Evolutionary conservation across 2,797 vertebrate species (phyloP).

Genomic region (Eptatretus atami): DNA sequence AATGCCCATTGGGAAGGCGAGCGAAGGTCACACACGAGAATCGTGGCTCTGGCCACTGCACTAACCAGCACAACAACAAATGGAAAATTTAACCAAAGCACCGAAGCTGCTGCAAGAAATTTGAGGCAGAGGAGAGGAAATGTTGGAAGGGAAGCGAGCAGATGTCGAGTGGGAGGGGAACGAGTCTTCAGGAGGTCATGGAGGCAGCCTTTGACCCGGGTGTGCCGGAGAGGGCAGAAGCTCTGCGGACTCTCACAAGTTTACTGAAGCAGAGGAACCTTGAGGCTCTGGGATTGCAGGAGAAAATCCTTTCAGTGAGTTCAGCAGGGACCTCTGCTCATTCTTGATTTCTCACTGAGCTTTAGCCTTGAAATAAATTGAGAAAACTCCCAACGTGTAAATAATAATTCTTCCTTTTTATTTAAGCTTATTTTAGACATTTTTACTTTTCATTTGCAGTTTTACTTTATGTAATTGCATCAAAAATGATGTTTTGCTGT

Average conservation of each 20-base stretch:
- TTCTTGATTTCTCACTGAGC: no score
- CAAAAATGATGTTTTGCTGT: no score
- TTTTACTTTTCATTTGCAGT: no score
- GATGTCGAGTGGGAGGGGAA: background rate
- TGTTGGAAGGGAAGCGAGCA: background rate
- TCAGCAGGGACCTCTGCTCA: no score
- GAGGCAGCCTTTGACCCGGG: slow-evolving; percentile 36
- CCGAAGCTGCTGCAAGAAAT: background rate
- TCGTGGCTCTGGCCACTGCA: no score
- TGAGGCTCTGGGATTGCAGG: slow-evolving; percentile 17
- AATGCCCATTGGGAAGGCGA: slow-evolving; percentile 10
- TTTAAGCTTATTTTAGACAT: no score
- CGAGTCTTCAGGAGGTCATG: slow-evolving; percentile 18
- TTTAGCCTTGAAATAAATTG: no score
- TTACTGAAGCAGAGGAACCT: slow-evolving; percentile 18
- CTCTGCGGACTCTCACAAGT: slow-evolving; percentile 25
- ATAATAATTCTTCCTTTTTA: no score
- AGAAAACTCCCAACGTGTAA: no score
- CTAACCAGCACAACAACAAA: no score
- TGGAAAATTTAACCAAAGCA: background rate
- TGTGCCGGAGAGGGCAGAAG: slow-evolving; percentile 28
- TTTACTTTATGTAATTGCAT: no score
- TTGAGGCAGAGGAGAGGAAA: background rate
- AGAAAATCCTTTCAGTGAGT: slow-evolving; percentile 35
- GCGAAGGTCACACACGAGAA: background rate